Percentiles rank a stretch among this genome's conserved stretches.
Evolutionary conservation across 2,113 vertebrate species (phyloP).

Genomic region (Onychorhynchus coronatus): DNA sequence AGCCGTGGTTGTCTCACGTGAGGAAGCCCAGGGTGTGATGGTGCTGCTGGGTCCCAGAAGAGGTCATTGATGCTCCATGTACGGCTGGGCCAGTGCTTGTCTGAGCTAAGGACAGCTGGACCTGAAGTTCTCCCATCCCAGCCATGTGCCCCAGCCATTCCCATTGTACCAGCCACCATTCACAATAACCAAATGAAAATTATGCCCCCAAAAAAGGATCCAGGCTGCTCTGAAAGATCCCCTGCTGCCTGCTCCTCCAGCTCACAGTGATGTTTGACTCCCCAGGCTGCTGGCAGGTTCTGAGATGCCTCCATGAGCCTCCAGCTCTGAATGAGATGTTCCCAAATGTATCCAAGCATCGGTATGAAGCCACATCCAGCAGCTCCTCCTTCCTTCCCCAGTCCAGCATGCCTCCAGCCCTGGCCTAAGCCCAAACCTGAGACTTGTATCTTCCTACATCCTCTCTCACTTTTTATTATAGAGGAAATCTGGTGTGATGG

Average conservation of each 20-base stretch:
- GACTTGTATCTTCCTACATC: background rate
- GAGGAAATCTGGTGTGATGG: background rate
- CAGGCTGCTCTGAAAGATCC: background rate
- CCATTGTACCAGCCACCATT: background rate
- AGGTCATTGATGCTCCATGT: background rate
- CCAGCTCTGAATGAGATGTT: rapidly evolving
- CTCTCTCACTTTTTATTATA: background rate
- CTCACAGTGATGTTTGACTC: background rate
- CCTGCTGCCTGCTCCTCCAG: background rate
- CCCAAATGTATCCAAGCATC: background rate
- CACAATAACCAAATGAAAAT: background rate
- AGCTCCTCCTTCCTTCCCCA: background rate
- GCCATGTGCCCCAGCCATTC: background rate
- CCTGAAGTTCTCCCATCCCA: background rate
- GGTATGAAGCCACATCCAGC: background rate
- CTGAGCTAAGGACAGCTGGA: background rate
- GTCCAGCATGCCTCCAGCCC: background rate
- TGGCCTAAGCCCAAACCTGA: background rate
- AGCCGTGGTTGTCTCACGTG: rapidly evolving
- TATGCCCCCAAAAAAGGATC: background rate
- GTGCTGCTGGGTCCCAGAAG: background rate
- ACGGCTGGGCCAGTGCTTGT: rapidly evolving
- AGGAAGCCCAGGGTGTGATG: background rate
- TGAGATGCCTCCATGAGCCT: background rate
- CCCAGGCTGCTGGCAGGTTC: background rate